These are phyloP conservation scores for Buceros bicornis DNA, from an alignment of 2,797 vertebrate genomes.

Conservation along the genomic window DNA sequence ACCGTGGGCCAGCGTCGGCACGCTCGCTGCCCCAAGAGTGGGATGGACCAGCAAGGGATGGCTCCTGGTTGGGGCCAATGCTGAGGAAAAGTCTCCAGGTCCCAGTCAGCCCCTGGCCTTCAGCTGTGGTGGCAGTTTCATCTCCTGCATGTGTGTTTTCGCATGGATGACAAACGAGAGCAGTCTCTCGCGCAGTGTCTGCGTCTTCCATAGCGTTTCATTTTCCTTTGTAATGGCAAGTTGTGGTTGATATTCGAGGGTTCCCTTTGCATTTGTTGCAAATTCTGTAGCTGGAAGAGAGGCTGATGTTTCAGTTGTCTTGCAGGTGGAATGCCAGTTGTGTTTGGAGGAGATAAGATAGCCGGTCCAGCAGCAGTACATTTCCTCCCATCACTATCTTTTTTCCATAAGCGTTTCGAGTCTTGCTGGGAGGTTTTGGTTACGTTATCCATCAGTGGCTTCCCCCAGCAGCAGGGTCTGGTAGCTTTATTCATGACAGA, in stretches of 20 bases:
- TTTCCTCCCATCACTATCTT: not conserved
- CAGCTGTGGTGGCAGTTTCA: not conserved
- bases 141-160: not conserved
- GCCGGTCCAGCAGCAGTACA: not conserved
- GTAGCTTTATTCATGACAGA: not conserved
- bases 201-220: not conserved
- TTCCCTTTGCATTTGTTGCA: not conserved
- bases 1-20: not conserved
- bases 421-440: not conserved
- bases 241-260: not conserved
- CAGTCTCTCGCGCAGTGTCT: not conserved
- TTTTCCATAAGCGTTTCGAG: not conserved
- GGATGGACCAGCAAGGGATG: not conserved
- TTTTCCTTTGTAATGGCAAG: not conserved
- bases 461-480: not conserved
- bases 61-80: not conserved
- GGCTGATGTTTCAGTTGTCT: constrained; percentile 10
- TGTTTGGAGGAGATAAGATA: constrained; percentile 62
- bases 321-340: not conserved
- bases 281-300: not conserved
- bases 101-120: not conserved
- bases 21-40: not conserved
- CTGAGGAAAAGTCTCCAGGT: not conserved
- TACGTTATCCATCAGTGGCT: not conserved
- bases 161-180: not conserved